phyloP scores from a whole-genome alignment of 2,113 vertebrate genomes.

The Furnarius figulus region DNA sequence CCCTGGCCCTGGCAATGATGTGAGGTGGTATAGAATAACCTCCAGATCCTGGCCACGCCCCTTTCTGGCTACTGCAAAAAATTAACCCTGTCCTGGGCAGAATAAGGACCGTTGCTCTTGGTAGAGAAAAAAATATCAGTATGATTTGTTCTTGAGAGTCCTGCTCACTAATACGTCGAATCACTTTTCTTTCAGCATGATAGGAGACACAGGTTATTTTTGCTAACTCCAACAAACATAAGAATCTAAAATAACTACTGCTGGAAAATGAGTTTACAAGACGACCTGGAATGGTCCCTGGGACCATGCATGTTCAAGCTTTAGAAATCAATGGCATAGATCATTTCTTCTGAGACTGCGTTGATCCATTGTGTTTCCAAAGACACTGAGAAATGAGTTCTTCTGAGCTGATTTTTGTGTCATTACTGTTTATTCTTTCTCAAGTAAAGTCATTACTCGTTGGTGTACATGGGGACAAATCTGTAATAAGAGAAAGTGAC shows the following conservation, averaged over 20 bases:
- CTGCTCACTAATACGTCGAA: background rate
- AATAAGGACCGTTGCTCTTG: background rate
- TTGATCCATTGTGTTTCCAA: background rate
- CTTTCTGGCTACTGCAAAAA: background rate
- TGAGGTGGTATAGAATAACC: background rate
- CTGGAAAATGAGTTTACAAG: conserved; percentile 31
- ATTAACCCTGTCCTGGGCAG: background rate
- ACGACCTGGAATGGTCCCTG: background rate
- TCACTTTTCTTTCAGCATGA: conserved; percentile 57
- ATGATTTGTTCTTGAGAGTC: background rate
- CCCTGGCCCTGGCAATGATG: background rate
- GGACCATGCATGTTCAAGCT: background rate
- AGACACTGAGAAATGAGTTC: background rate
- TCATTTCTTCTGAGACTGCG: background rate
- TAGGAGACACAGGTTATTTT: conserved; percentile 71
- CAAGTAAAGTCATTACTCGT: background rate
- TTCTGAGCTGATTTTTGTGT: background rate
- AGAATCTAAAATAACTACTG: conserved; percentile 30
- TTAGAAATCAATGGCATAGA: background rate
- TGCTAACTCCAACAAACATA: conserved; percentile 55
- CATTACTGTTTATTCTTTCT: background rate
- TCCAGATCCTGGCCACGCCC: background rate
- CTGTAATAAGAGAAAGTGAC: background rate
- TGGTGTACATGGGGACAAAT: background rate
- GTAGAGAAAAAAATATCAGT: background rate